Base-by-base conservation (phyloP, 2,888 invertebrate species). In the Neoscelio sp. region DNA sequence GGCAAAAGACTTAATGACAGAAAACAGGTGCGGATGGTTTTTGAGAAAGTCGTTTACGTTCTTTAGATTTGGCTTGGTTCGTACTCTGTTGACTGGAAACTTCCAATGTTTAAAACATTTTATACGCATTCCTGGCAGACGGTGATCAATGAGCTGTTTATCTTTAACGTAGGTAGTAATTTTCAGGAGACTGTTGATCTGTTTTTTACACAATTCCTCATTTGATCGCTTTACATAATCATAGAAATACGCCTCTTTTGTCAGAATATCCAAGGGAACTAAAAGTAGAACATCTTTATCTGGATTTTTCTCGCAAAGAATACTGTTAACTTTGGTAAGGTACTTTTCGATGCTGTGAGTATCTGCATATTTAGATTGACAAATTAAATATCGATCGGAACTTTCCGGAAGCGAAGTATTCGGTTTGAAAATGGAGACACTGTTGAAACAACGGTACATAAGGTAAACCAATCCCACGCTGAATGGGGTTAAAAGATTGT, bases 331-430 rank as follows among this genome's bases (percentile, higher is more conserved):
- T 0, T 92, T 90, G 81, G 93, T 93, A 58, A 99, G 91, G 90
- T 97, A 96, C 8, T 93, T 91, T 67, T 93, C 92, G 0, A 96
- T 93, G 0, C 92, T 91, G 7, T 93, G 92, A 0, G 94, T 93
- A 18, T 94, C 92, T 0, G 91, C 82, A 82, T 93, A 92, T 87
- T 96, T 95, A 90, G 95, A 94, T 86, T 95, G 94, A 89, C 98
- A 98, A 78, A 99, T 93, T 30, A 99, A 93, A 89, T 99, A 99
- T 88, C 99, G 93, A 91, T 99, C 99, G 0, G 99, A 98, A 90
- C 99, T 99, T 0, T 99, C 99, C 0, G 99, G 99, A 60, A 99
- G 93, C 81, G 98, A 99, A 1, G 98, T 96, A 81, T 98, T 97
- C 1, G 99, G 99, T 90, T 99, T 99, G 85, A 97, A 95, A 77